Base-by-base conservation (phyloP, 2,113 vertebrate genomes). In the Nyctibius bracteatus region DNA sequence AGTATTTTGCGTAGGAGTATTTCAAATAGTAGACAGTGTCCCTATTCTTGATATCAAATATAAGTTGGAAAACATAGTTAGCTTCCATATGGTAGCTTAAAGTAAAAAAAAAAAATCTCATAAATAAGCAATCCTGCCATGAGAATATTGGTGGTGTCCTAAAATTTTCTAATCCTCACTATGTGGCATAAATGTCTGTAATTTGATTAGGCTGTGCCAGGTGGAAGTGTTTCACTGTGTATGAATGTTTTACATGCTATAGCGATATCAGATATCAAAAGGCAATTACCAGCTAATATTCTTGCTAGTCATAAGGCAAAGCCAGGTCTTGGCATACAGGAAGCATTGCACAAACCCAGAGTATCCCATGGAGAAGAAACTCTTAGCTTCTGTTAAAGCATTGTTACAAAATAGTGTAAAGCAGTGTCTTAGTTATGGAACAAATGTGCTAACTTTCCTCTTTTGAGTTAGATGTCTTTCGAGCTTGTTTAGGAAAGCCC, bases 231-330 rank as follows among this genome's bases (percentile, higher is more conserved):
- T 92, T 82, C 25, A 67, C 61, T 66, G 18, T 44, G 24, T 80
- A 35, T 58, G 27, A 41, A 9, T 31, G 12, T 71, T 92, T 71
- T 49, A 52, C 21, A 19, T 66, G 47, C n/a, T 66, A 2, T 13
- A 54, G 35, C 2, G 5, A 24, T 62, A 86, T 23, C 35, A 49
- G 49, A 52, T 88, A 93, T 61, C 78, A 84, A 72, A 95, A 75
- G 20, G 23, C 66, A 77, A 66, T 96, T 95, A 44, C 24, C 16
- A 71, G 31, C 63, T 92, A 78, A 71, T 88, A 65, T n/a, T 61
- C 33, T 90, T 90, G 31, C 28, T 90, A 87, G 68, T 95, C 90
- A 52, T 27, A 87, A 92, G 35, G 63, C 63, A 92, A 75, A 93
- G 37, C 3, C n/a, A 55, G 72, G 27, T 78, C 66, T 87, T 61